Conservation (phyloP, 2,888 invertebrate species). For the Orchesella flavescens region DNA sequence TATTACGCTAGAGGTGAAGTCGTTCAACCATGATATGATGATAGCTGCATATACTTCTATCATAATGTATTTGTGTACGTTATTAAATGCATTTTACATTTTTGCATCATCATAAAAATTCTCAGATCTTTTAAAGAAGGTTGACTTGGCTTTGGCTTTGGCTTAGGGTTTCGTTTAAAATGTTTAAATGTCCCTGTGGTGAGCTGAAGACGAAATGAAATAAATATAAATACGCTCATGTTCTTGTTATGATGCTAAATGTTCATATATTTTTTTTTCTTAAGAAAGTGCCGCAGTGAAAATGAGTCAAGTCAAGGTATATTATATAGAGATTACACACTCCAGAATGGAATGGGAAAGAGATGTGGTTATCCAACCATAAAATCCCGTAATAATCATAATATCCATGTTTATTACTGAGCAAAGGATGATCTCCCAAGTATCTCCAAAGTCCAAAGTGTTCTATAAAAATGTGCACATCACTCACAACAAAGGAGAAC, state of each 20-base stretch:
- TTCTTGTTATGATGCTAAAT: too few relatives aligned
- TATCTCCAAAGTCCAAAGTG: conserved; percentile 40
- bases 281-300: background rate
- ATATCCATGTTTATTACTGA: conserved; percentile 60
- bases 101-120: conserved; percentile 48
- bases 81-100: conserved; percentile 28
- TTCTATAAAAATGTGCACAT: conserved; percentile 44
- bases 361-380: conserved; percentile 60
- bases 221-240: too few relatives aligned
- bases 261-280: too few relatives aligned
- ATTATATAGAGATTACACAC: background rate
- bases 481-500: too few relatives aligned
- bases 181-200: background rate
- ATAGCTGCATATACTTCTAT: conserved; percentile 34
- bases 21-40: conserved; percentile 35
- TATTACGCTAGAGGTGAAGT: conserved; percentile 23
- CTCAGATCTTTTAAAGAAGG: conserved; percentile 42
- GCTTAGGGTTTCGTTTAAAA: conserved; percentile 23
- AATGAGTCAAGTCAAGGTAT: background rate
- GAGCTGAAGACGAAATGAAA: background rate
- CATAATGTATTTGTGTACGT: too few relatives aligned
- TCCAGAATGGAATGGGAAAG: conserved; percentile 24
- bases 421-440: conserved; percentile 49
- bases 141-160: conserved; percentile 12
- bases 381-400: conserved; percentile 60